These are phyloP conservation scores for Tachycineta bicolor DNA, from an alignment of 2,113 vertebrate species.

Conservation along the genomic window DNA sequence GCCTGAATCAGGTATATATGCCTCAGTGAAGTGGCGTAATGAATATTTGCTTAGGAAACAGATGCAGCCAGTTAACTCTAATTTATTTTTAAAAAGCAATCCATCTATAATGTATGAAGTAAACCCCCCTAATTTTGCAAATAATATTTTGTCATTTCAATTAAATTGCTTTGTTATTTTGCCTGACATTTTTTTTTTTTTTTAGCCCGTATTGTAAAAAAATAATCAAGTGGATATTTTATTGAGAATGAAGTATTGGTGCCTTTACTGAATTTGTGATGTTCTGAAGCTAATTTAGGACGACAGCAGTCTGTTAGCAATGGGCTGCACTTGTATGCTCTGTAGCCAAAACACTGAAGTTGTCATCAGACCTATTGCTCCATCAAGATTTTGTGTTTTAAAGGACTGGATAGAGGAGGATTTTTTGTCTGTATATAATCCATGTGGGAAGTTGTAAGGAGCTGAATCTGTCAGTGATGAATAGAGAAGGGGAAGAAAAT, in stretches of 20 bases:
- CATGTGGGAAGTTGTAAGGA: neutral
- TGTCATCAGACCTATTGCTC: neutral
- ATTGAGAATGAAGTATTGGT: neutral
- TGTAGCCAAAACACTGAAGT: neutral
- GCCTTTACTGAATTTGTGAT: neutral
- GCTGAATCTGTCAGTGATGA: neutral
- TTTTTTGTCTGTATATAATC: neutral
- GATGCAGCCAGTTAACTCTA: neutral
- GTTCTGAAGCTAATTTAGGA: neutral
- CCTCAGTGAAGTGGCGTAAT: neutral
- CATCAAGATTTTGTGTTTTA: neutral
- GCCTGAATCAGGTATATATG: neutral
- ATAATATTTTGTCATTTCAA: neutral
- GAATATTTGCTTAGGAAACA: neutral
- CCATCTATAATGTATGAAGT: neutral
- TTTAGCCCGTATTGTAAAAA: neutral
- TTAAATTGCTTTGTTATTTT: neutral
- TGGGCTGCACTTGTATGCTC: neutral
- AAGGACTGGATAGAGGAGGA: neutral
- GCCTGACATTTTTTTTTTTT: neutral
- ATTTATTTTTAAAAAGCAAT: neutral
- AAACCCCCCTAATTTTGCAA: neutral
- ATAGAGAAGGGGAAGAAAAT: neutral
- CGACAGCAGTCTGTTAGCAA: neutral
- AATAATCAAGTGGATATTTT: neutral